Evolutionary conservation across 2,888 invertebrate genomes (phyloP).

Genomic region (Euplagia quadripunctaria): DNA sequence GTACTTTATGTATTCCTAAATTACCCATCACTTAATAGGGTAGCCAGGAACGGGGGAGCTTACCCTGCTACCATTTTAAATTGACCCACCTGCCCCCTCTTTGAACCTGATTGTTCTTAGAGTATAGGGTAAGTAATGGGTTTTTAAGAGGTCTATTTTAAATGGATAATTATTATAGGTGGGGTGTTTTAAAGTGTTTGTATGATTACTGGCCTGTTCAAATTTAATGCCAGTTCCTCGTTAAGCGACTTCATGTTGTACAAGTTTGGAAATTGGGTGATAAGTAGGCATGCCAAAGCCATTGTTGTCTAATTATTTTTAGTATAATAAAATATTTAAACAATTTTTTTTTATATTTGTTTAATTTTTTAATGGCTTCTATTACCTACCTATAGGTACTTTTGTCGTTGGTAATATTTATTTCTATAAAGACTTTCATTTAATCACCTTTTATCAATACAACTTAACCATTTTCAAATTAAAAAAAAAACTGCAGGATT

Average conservation of each 20-base stretch:
- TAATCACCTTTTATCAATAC: background rate
- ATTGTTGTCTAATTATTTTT: conserved; percentile 30
- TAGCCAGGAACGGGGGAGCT: conserved; percentile 72
- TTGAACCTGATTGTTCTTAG: conserved; percentile 37
- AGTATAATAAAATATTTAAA: background rate
- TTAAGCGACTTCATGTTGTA: conserved; percentile 63
- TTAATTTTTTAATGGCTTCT: background rate
- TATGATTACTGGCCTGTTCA: conserved; percentile 84
- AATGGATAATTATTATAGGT: conserved; percentile 68
- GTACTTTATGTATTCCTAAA: conserved; percentile 87
- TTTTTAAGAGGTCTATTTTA: conserved; percentile 57
- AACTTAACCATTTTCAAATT: background rate
- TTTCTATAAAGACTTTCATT: too few relatives aligned
- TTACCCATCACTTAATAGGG: conserved; percentile 87
- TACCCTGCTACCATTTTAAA: conserved; percentile 68
- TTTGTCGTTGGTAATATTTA: background rate
- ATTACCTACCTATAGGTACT: too few relatives aligned
- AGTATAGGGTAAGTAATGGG: conserved; percentile 37
- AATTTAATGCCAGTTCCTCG: conserved; percentile 80
- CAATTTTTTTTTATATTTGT: background rate
- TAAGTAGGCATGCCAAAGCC: conserved; percentile 52
- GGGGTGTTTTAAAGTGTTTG: conserved; percentile 83
- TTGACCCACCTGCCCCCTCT: conserved; percentile 58
- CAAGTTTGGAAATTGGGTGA: conserved; percentile 70
- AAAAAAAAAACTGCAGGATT: background rate